Percentiles rank a stretch among this genome's conserved stretches.
Evolutionary conservation across 2,797 vertebrate species (phyloP).

Genomic region (Aythya fuligula): DNA sequence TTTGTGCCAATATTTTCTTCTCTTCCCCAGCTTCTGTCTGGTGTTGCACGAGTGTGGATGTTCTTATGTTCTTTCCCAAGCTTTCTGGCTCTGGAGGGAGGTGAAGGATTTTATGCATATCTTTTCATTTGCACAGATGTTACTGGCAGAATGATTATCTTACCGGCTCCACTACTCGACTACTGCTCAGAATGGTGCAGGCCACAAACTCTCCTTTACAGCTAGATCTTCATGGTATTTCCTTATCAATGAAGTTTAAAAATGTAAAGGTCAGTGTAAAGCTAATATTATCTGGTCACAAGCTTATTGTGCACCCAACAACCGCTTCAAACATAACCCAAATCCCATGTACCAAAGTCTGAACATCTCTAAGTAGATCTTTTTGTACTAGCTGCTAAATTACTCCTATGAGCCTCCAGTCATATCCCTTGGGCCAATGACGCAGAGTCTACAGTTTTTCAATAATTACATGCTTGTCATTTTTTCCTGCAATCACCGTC

Average conservation of each 20-base stretch:
- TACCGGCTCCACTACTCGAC: not conserved
- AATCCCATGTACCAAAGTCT: not conserved
- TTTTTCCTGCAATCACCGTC: not conserved
- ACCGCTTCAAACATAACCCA: not conserved
- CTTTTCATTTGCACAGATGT: not conserved
- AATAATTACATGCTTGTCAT: not conserved
- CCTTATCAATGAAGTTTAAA: not conserved
- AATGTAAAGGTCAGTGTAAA: not conserved
- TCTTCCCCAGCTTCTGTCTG: not conserved
- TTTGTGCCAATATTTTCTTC: not conserved
- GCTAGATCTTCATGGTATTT: not conserved
- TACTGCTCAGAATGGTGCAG: fast-evolving
- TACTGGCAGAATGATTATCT: not conserved
- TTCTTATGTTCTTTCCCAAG: not conserved
- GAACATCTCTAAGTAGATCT: not conserved
- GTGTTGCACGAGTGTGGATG: not conserved
- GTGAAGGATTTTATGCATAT: not conserved
- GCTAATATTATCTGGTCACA: not conserved
- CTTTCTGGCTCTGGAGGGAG: not conserved
- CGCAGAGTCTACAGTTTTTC: not conserved
- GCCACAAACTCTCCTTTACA: not conserved
- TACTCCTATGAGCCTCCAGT: not conserved
- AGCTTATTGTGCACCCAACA: not conserved
- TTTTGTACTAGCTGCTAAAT: not conserved
- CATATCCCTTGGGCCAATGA: not conserved